Evolutionary conservation across 1,140 invertebrate genomes (phyloP), one percentile per base, ranked within the genome.

Genomic region (Stenopsyche tienmushanensis): DNA sequence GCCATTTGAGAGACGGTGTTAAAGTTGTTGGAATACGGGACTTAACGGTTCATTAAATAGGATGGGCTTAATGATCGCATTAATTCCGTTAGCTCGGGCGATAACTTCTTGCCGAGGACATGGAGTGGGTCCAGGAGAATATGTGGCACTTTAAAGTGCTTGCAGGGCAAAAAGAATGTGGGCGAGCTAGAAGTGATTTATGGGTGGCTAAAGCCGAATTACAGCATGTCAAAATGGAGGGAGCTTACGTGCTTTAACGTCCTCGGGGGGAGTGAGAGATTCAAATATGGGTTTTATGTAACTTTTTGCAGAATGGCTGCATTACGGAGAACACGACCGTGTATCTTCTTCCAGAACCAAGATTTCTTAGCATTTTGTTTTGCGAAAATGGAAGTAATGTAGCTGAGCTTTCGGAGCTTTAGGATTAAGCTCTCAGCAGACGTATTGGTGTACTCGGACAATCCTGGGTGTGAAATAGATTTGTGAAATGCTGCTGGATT

Each of bases 81-180:
- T 47, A 47, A 47, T 47, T 47, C 18, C 44, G 44, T 7, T 5
- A 47, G 44, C 44, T 15, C 8, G 44, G 17, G 29, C 29, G 29
- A 34, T 34, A 34, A 34, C 29, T 13, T 13, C 5, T 34, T 34
- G 29, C 29, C 29, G 5, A 13, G 5, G 29, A 34, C 29, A 34
- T 13, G 29, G 5, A 34, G n/a, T n/a, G n/a, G n/a, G n/a, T 18
- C 44, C 44, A 5, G 44, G 29, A 20, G 44, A 47, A 47, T 47
- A 47, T 47, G 44, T 47, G 44, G 44, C 44, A 47, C 44, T 47
- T 47, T 47, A 47, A 47, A 47, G 44, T 47, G 44, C 44, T 18
- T 9, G 44, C 44, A 5, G 18, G 17, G 44, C 44, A 47, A 47
- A 47, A 47, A 47, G 44, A 47, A 47, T 20, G 18, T 20, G 10